Base-by-base conservation (phyloP, 2,113 vertebrate species). In the Mesembrinibis cayennensis region DNA sequence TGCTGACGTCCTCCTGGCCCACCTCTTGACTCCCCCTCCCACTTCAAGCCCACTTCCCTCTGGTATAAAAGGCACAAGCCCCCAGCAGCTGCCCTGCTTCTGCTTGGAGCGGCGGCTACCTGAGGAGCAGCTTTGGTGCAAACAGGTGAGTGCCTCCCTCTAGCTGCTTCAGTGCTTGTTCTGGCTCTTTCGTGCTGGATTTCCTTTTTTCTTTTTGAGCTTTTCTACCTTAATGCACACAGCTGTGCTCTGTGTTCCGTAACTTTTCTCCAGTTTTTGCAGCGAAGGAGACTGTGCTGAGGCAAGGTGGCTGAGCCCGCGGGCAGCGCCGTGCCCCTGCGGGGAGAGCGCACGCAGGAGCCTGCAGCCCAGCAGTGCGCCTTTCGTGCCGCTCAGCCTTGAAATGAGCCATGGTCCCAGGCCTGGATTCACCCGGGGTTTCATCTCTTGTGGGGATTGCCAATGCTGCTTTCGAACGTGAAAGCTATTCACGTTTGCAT, bases 1-100 rank as follows among this genome's bases (percentile, higher is more conserved):
- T 92, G 95, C 87, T 97, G 97, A 97, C 96, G 95, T 97, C 52
- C 91, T 89, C 77, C 79, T 89, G 92, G 83, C 88, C 89, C 91
- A 95, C 93, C 94, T 95, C 95, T 91, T 85, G 89, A 63, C 89
- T 95, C 87, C 96, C 87, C 78, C 49, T 9, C n/a, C 89, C 19
- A 29, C 92, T 94, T 88, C 50, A 72, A 86, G 67, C 87, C 86
- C 77, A 87, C 40, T 88, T 95, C 67, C 34, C 61, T 85, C 34
- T 47, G 30, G 44, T 82, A 98, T 97, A 97, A 97, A 96, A 94
- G 79, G 87, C 74, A 73, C 81, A n/a, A 92, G 76, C 49, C 81
- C 92, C 88, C 44, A 52, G 80, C 73, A 87, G 77, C 81, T 45
- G 74, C 84, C 84, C 82, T 69, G 73, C 49, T 91, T 95, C 78